These are phyloP conservation scores for Taphrorychus bicolor DNA, from an alignment of 2,888 invertebrate genomes.

Conservation along the genomic window DNA sequence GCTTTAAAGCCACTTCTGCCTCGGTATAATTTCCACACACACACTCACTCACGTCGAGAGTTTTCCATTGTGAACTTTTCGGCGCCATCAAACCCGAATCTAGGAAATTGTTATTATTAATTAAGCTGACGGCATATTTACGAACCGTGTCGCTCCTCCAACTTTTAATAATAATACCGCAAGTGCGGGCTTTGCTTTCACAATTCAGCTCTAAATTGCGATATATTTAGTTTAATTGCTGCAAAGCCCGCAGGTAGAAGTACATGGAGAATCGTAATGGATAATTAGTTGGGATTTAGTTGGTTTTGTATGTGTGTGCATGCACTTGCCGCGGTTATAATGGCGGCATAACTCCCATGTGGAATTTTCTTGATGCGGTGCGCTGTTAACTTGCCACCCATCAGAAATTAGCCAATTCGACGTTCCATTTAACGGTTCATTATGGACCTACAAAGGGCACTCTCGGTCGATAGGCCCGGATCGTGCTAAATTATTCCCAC, in stretches of 20 bases:
- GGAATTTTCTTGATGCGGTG: too few relatives aligned
- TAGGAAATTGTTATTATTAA: background rate
- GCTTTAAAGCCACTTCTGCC: background rate
- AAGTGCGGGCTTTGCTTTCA: background rate
- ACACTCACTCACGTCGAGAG: background rate
- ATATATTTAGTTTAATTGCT: slow-evolving; percentile 12
- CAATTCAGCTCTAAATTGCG: background rate
- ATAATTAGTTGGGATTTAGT: background rate
- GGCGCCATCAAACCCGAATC: background rate
- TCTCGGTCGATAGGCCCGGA: background rate
- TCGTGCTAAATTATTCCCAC: slow-evolving; percentile 17
- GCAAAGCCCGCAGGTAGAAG: background rate
- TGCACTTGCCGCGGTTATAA: background rate
- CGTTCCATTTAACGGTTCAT: too few relatives aligned
- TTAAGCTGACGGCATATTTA: background rate
- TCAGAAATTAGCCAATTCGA: too few relatives aligned
- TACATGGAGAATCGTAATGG: background rate
- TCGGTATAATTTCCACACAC: background rate
- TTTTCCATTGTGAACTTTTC: background rate
- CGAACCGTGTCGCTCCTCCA: background rate
- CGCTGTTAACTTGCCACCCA: too few relatives aligned
- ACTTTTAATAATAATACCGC: slow-evolving; percentile 14
- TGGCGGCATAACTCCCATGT: too few relatives aligned
- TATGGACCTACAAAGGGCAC: too few relatives aligned
- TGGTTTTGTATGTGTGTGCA: too few relatives aligned